Evolutionary conservation across 2,113 vertebrate genomes (phyloP), one percentile per base, ranked within the genome.

Genomic region (Marmota monax): DNA sequence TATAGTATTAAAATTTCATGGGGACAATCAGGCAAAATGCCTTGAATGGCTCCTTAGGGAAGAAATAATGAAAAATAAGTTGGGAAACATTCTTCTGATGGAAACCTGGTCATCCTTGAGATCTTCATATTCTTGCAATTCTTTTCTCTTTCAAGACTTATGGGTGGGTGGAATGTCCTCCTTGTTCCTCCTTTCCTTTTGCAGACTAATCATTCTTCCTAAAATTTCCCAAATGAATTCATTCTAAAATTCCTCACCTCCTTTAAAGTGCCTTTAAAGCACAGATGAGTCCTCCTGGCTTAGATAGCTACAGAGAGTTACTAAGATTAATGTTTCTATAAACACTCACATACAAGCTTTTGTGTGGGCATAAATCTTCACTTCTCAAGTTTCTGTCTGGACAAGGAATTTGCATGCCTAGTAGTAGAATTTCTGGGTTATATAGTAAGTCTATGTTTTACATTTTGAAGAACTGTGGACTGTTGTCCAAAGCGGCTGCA

Each of bases 391-490:
- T 67, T 88, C 92, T 85, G 27, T 69, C 22, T 80, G 58, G 37
- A 74, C 14, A 53, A 76, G 58, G 22, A 32, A 63, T 58, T 87
- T 83, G n/a, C 1, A 39, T 79, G 67, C 7, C 23, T 88, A 88
- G n/a, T 42, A 70, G 48, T 73, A 20, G 70, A 87, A 78, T 78
- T 88, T 69, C 53, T 80, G 48, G 14, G 18, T 73, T n/a, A 48
- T 48, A 48, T 58, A 34, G 6, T 70, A 88, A 85, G 86, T 58
- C 48, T 89, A 16, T 86, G 48, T 82, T 93, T 96, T 77, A 86
- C 34, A 89, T 90, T 95, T 45, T 90, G 65, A 79, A 58, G 69
- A 65, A 48, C 13, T 37, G 12, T 9, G 79, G 17, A 45, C 17
- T 70, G 22, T 42, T 90, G 93, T 79, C 63, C 48, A 63, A 90